phyloP scores from a whole-genome alignment of 2,113 vertebrate genomes.

The Pygoscelis antarcticus region DNA sequence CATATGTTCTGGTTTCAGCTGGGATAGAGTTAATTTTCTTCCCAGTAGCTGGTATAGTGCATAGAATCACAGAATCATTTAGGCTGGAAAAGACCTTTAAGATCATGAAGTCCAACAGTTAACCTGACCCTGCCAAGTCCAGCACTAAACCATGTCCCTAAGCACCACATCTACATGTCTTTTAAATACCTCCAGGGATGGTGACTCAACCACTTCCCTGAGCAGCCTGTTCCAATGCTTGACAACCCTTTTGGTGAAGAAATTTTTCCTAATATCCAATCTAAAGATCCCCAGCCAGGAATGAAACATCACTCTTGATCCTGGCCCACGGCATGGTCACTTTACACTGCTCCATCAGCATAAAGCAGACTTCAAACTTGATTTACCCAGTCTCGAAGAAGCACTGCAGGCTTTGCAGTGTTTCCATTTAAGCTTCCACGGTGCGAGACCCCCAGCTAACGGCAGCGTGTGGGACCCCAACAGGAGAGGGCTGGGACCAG shows the following conservation, averaged over 20 bases:
- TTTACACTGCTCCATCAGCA: not conserved
- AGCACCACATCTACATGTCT: not conserved
- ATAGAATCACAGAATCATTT: not conserved
- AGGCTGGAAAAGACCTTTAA: not conserved
- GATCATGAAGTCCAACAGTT: not conserved
- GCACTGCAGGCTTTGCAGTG: not conserved
- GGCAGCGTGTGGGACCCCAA: rapidly evolving
- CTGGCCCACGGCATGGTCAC: not conserved
- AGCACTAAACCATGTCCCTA: not conserved
- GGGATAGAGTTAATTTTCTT: no score
- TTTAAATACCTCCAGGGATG: not conserved
- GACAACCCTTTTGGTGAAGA: not conserved
- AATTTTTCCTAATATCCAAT: not conserved
- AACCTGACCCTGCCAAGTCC: not conserved
- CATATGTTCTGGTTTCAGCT: not conserved
- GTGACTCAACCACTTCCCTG: not conserved
- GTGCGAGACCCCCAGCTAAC: not conserved
- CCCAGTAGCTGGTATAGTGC: no score
- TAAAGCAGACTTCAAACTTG: not conserved
- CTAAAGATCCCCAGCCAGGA: not conserved
- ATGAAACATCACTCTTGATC: not conserved
- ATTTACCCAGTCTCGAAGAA: not conserved
- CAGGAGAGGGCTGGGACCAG: not conserved
- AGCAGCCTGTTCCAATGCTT: not conserved
- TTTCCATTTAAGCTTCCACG: not conserved